A percentile compares a stretch with the other conserved stretches of the same genome.
These are phyloP conservation scores for Lasiurus borealis DNA, from an alignment of 2,113 vertebrate genomes.

Conservation along the genomic window DNA sequence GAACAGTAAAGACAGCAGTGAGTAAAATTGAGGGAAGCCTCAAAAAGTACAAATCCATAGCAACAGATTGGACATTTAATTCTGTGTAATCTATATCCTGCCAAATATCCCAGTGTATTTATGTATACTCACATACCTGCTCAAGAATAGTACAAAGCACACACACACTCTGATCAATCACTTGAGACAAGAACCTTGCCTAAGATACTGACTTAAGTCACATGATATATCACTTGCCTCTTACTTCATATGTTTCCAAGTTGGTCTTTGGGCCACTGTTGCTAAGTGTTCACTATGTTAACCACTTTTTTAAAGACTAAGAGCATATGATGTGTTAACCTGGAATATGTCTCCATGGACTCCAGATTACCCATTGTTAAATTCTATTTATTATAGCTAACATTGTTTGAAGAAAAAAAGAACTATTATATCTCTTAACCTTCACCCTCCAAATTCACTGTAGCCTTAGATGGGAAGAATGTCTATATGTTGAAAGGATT, in stretches of 20 bases:
- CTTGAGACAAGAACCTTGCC: not conserved
- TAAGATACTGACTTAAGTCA: not conserved
- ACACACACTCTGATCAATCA: not conserved
- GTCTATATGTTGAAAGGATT: not conserved
- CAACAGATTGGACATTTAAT: not conserved
- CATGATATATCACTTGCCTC: not conserved
- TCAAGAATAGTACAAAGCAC: not conserved
- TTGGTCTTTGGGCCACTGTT: not conserved
- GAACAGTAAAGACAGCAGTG: not conserved
- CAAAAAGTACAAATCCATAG: not conserved
- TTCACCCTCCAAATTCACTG: not conserved
- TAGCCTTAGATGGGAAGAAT: not conserved
- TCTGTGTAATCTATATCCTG: not conserved
- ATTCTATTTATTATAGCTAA: not conserved
- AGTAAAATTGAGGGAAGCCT: not conserved
- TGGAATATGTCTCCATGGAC: not conserved
- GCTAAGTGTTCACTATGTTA: not conserved
- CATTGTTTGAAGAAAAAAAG: not conserved
- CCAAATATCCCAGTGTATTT: not conserved
- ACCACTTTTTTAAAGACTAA: not conserved
- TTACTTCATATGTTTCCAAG: not conserved
- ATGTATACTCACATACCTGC: not conserved
- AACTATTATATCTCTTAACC: not conserved
- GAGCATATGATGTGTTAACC: not conserved
- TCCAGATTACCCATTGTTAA: not conserved